A percentile compares a stretch with the other conserved stretches of the same genome.
Conservation (phyloP, 2,888 invertebrate genomes). For the Stramonita haemastoma region DNA sequence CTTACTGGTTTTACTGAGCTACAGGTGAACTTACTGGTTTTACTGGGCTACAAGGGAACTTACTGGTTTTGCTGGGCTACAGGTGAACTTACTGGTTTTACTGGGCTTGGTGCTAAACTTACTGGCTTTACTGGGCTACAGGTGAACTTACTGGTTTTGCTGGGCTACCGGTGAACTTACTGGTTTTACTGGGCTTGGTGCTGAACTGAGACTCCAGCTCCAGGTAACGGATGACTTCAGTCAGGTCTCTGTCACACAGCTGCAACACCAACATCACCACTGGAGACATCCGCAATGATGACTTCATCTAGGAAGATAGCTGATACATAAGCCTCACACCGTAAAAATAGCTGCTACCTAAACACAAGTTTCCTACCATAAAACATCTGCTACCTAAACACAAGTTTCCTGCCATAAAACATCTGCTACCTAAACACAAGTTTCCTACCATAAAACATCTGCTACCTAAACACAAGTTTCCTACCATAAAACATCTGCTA, state of each 20-base stretch:
- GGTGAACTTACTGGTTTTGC: slow-evolving; percentile 61
- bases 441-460: too few relatives aligned
- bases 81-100: slow-evolving; percentile 60
- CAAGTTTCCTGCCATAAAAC: too few relatives aligned
- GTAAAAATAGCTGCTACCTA: too few relatives aligned
- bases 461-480: too few relatives aligned
- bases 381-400: too few relatives aligned
- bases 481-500: too few relatives aligned
- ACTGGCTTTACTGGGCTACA: too few relatives aligned
- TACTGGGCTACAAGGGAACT: slow-evolving; percentile 58
- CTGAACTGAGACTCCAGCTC: slow-evolving; percentile 76
- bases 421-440: too few relatives aligned
- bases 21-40: slow-evolving; percentile 61
- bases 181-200: slow-evolving; percentile 63
- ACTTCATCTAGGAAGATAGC: too few relatives aligned
- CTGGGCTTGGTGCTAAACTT: slow-evolving; percentile 72
- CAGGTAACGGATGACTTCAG: slow-evolving; percentile 74
- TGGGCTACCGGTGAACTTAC: slow-evolving; percentile 63
- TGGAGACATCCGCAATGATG: background rate
- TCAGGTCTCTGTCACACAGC: slow-evolving; percentile 70
- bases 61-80: slow-evolving; percentile 63
- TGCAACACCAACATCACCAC: slow-evolving; percentile 47
- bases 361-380: too few relatives aligned
- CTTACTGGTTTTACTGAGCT: too few relatives aligned
- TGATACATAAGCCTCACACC: too few relatives aligned